Base-by-base conservation (phyloP, 2,113 vertebrate genomes). In the Corythoichthys intestinalis region DNA sequence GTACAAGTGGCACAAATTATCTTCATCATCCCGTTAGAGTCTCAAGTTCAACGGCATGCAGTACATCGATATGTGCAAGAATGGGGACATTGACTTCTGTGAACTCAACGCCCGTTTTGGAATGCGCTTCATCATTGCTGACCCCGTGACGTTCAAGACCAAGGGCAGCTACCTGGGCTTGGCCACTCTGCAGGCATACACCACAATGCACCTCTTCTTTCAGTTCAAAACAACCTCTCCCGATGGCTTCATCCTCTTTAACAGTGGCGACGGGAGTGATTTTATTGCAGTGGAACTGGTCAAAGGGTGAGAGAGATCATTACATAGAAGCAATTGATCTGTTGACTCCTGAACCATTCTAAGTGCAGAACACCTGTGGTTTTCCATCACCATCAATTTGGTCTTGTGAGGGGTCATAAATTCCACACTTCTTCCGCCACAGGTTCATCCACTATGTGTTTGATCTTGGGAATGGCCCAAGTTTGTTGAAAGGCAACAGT, bases 31-130 rank as follows among this genome's bases (percentile, higher is more conserved):
- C 53, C 65, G 56, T 15, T 75, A 99, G 93, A 94, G 96, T 81
- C 93, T 99, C 15, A 92, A 95, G 91, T 98, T 99, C 81, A 99
- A 99, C 0, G 95, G 97, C 2, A 93, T 97, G 89, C 94, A 96
- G 75, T 99, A 99, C 89, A 99, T 99, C 2, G 97, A 99, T 85
- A 91, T 98, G 79, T 99, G 97, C 91, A 99, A 99, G 88, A 99
- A 99, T 0, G 97, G 97, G 0, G 97, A 99, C 88, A 98, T 99
- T 0, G 96, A 99, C 82, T 98, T 94, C 56, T 99, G 97, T 0
- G 97, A 99, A 70, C 91, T 99, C 39, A 99, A 99, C 81, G 97
- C 97, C 0, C 95, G 95, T 39, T 99, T 99, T 1, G 97, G 97
- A 20, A 93, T 96, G 77, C 93, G 96, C 66, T 96, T 95, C 83